A percentile compares a stretch with the other conserved stretches of the same genome.
Evolutionary conservation across 1,140 invertebrate genomes (phyloP).

Genomic region (Heliconius hewitsoni): DNA sequence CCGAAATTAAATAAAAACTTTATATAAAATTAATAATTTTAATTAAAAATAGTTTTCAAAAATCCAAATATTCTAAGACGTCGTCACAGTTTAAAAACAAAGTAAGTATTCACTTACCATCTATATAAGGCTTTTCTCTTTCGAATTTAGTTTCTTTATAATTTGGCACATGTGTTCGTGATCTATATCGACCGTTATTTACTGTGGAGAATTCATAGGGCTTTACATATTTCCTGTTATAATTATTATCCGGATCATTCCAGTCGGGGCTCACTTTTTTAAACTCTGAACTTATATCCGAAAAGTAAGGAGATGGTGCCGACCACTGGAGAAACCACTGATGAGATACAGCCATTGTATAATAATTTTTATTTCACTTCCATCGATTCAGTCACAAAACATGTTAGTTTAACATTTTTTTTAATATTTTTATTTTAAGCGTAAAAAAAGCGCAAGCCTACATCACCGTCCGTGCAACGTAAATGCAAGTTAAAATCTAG

Average conservation of each 20-base stretch:
- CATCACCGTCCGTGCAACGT: conserved; percentile 19
- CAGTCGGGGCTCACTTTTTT: conserved; percentile 54
- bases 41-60: too few species aligned
- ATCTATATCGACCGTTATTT: conserved; percentile 15
- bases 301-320: conserved; percentile 56
- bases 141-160: conserved; percentile 1
- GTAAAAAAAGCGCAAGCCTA: neutral
- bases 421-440: neutral
- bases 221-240: conserved; percentile 41
- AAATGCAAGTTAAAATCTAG: conserved; percentile 27
- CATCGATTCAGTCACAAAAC: neutral
- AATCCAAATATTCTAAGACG: too few species aligned
- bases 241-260: conserved; percentile 31
- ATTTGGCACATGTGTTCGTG: neutral
- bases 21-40: too few species aligned
- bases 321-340: conserved; percentile 78
- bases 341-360: conserved; percentile 58
- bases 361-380: conserved; percentile 18
- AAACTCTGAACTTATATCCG: conserved; percentile 63
- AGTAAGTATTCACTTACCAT: neutral
- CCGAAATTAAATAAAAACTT: too few species aligned
- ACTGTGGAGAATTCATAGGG: conserved; percentile 23
- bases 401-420: neutral
- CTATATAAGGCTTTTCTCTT: neutral
- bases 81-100: neutral